Conservation (phyloP, 2,888 invertebrate genomes). For the Syrphus vitripennis region DNA sequence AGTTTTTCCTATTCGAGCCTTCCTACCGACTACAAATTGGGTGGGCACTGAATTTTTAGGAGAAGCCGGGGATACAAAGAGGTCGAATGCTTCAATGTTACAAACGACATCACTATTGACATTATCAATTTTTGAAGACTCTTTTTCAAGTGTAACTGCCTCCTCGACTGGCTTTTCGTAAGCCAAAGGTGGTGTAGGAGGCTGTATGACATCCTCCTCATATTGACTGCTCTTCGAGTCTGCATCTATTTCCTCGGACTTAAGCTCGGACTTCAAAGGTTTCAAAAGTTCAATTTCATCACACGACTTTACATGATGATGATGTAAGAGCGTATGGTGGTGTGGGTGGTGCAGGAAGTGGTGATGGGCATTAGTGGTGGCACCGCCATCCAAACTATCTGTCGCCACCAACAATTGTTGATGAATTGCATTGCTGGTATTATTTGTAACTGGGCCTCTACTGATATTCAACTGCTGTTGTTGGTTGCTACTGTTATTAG, state of each 20-base stretch:
- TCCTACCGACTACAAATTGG: slow-evolving; percentile 77
- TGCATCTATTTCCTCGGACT: slow-evolving; percentile 74
- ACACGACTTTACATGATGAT: slow-evolving; percentile 73
- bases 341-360: slow-evolving; percentile 72
- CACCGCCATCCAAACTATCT: slow-evolving; percentile 32
- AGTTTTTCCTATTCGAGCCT: slow-evolving; percentile 85
- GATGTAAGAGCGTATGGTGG: slow-evolving; percentile 73
- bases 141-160: background rate
- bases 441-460: slow-evolving; percentile 80
- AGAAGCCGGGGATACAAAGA: slow-evolving; percentile 84
- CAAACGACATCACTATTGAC: slow-evolving; percentile 23
- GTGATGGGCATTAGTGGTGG: slow-evolving; percentile 38
- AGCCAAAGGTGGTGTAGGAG: slow-evolving; percentile 79
- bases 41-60: slow-evolving; percentile 82
- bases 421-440: slow-evolving; percentile 72
- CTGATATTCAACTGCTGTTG: slow-evolving; percentile 78
- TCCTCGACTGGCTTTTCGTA: slow-evolving; percentile 77
- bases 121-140: slow-evolving; percentile 9
- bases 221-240: slow-evolving; percentile 77
- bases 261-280: slow-evolving; percentile 77
- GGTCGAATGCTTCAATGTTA: slow-evolving; percentile 76
- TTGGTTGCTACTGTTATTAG: slow-evolving; percentile 73
- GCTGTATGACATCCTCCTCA: slow-evolving; percentile 79
- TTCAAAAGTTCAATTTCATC: slow-evolving; percentile 73
- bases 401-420: slow-evolving; percentile 54